Evolutionary conservation across 2,113 vertebrate species (phyloP).

Genomic region (Pteruthius melanotis): DNA sequence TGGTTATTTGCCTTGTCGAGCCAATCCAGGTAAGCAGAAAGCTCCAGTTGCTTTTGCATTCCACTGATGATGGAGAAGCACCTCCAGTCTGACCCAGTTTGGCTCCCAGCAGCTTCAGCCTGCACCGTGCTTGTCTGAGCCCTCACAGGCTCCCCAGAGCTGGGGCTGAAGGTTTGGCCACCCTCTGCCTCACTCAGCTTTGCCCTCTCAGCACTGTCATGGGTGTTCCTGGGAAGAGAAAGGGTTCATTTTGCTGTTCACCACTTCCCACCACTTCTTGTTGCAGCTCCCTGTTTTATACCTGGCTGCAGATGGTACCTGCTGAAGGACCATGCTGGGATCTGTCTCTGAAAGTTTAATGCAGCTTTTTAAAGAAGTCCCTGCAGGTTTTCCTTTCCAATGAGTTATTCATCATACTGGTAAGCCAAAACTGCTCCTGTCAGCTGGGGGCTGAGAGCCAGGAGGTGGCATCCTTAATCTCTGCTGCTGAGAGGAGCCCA

Average conservation of each 20-base stretch:
- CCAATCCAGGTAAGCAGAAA: not conserved
- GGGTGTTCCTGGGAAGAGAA: not conserved
- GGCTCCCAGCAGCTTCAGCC: not conserved
- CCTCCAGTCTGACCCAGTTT: not conserved
- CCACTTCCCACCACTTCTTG: not conserved
- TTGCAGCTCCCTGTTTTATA: not conserved
- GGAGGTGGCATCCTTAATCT: not conserved
- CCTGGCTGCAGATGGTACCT: not conserved
- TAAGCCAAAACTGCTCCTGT: not conserved
- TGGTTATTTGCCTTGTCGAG: not conserved
- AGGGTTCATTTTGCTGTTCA: not conserved
- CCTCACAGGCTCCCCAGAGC: not conserved
- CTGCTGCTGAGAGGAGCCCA: not conserved
- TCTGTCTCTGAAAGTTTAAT: not conserved
- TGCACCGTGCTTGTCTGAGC: fast-evolving
- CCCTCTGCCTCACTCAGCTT: not conserved
- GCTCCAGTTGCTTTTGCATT: not conserved
- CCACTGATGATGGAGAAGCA: not conserved
- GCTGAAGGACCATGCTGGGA: not conserved
- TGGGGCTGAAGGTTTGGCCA: not conserved
- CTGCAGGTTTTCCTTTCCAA: not conserved
- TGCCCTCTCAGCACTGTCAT: not conserved
- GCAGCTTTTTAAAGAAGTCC: not conserved
- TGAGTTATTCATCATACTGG: not conserved
- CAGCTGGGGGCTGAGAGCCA: not conserved